Conservation (phyloP, 2,113 vertebrate species). For the Myrmophylax atrothorax region DNA sequence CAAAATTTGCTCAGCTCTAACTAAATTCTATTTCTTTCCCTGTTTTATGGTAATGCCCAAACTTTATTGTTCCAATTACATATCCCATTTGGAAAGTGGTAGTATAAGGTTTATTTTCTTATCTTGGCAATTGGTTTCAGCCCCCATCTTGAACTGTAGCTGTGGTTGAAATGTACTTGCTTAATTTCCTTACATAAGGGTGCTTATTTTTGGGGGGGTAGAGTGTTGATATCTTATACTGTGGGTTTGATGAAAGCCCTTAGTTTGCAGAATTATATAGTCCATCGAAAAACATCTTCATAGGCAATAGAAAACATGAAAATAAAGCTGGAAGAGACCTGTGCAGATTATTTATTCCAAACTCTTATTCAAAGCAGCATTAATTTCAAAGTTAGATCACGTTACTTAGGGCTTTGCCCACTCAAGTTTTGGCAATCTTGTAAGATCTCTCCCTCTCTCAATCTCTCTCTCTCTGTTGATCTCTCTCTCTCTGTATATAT, state of each 20-base stretch:
- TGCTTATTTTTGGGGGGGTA: fast-evolving
- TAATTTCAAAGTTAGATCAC: background rate
- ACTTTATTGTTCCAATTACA: background rate
- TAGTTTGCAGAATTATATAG: background rate
- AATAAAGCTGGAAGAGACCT: background rate
- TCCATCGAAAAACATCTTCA: background rate
- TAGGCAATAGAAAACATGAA: background rate
- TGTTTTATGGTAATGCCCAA: background rate
- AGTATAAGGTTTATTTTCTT: background rate
- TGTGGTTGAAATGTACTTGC: background rate
- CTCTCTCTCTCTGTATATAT: no score
- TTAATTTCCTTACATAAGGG: background rate
- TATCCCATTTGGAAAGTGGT: background rate
- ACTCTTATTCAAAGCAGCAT: background rate
- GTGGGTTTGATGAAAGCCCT: background rate
- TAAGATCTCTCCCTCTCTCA: background rate
- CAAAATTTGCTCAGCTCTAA: background rate
- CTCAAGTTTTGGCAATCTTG: background rate
- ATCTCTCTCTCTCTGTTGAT: no score
- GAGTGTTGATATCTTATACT: background rate
- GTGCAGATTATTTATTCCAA: background rate
- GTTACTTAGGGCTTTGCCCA: background rate
- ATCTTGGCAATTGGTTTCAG: background rate
- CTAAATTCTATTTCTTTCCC: background rate
- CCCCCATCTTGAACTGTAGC: background rate